Percentiles rank a stretch among this genome's conserved stretches.
Evolutionary conservation across 2,113 vertebrate genomes (phyloP).

Genomic region (Bos javanicus): DNA sequence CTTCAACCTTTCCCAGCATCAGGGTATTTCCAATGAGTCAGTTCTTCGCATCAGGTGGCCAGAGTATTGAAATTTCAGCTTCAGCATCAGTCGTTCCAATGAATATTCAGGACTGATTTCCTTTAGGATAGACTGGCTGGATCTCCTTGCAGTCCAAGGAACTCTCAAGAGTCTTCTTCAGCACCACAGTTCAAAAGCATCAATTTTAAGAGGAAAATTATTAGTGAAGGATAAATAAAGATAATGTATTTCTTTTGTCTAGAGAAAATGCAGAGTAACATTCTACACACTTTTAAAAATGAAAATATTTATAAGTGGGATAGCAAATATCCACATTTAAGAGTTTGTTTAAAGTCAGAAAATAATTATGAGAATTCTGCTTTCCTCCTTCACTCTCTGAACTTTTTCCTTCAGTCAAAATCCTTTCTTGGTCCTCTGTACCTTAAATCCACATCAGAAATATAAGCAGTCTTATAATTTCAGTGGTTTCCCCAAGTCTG

Average conservation of each 20-base stretch:
- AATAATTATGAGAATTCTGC: not conserved
- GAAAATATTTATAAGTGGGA: not conserved
- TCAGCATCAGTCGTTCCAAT: not conserved
- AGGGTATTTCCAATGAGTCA: not conserved
- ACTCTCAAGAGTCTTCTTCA: not conserved
- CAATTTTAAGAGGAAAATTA: not conserved
- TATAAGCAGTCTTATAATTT: not conserved
- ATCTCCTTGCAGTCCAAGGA: not conserved
- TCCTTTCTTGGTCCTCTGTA: not conserved
- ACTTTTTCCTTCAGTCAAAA: not conserved
- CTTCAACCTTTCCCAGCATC: not conserved
- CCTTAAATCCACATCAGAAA: not conserved
- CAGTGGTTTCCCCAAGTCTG: not conserved
- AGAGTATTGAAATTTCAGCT: not conserved
- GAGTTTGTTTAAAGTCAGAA: not conserved
- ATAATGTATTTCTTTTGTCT: not conserved
- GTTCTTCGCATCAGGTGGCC: not conserved
- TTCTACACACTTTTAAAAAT: not conserved
- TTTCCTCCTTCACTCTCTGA: not conserved
- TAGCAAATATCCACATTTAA: not conserved
- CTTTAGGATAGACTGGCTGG: not conserved
- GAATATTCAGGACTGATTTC: not conserved
- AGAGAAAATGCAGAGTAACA: not conserved
- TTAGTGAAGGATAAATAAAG: not conserved
- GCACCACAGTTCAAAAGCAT: not conserved